Evolutionary conservation across 1,140 invertebrate species (phyloP).

Genomic region (Atopsyche davidsoni): DNA sequence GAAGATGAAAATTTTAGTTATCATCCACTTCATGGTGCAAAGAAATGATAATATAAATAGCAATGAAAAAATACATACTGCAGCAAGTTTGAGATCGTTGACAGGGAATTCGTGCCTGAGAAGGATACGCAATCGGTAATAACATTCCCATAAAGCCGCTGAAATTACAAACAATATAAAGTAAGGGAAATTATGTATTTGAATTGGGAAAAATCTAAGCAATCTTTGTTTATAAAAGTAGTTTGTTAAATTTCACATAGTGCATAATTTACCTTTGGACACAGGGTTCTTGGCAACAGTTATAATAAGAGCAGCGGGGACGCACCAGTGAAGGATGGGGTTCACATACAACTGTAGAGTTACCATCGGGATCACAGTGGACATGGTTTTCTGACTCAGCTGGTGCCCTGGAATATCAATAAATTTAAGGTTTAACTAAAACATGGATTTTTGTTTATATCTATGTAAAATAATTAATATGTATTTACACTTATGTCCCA

Average conservation of each 20-base stretch:
- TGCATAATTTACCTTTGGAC: conserved; percentile 17
- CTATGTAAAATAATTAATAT: too few relatives aligned
- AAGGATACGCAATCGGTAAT: conserved; percentile 46
- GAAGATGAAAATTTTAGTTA: conserved; percentile 35
- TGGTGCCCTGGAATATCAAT: conserved; percentile 54
- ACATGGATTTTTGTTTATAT: conserved; percentile 36
- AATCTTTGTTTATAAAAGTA: conserved; percentile 6
- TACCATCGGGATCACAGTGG: conserved; percentile 58
- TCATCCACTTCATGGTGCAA: conserved; percentile 27
- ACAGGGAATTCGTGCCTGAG: conserved; percentile 54
- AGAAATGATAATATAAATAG: too few relatives aligned
- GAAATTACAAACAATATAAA: conserved; percentile 31
- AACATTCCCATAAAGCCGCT: conserved; percentile 44
- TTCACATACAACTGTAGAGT: conserved; percentile 69
- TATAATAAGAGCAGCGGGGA: conserved; percentile 54
- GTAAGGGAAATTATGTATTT: conserved; percentile 14
- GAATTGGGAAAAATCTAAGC: conserved; percentile 6
- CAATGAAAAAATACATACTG: too few relatives aligned
- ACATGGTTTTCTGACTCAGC: conserved; percentile 58
- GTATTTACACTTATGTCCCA: too few relatives aligned
- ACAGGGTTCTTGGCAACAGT: conserved; percentile 34
- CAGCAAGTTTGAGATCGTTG: conserved; percentile 33
- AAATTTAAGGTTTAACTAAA: conserved; percentile 35
- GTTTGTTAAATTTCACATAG: conserved; percentile 30
- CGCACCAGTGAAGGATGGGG: conserved; percentile 60